phyloP scores from a whole-genome alignment of 2,113 vertebrate genomes.

The Notothenia coriiceps region DNA sequence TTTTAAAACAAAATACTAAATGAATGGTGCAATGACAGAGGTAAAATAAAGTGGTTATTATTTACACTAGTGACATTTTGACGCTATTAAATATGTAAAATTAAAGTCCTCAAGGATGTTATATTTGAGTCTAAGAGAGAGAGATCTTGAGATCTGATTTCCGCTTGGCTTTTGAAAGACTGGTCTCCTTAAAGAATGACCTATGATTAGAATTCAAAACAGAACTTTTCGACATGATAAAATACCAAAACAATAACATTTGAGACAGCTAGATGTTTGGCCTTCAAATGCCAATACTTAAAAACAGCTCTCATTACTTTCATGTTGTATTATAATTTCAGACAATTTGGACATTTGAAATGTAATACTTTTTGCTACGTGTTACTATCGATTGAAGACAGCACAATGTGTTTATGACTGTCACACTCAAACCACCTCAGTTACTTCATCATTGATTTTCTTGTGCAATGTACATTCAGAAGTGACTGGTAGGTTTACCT shows the following conservation, averaged over 20 bases:
- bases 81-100: neutral
- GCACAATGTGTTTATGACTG: neutral
- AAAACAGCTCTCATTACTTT: neutral
- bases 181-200: neutral
- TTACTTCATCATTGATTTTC: neutral
- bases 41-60: neutral
- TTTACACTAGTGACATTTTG: neutral
- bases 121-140: neutral
- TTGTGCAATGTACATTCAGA: neutral
- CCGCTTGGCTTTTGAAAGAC: neutral
- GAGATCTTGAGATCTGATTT: neutral
- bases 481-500: conserved; percentile 69
- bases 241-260: neutral
- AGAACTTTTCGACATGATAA: neutral
- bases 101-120: neutral
- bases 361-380: neutral
- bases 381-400: neutral
- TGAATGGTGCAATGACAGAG: neutral
- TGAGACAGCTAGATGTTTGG: no score
- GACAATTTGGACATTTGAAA: neutral
- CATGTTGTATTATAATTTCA: neutral
- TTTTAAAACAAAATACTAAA: neutral
- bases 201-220: neutral
- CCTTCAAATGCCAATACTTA: neutral
- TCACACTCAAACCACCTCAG: neutral